Base-by-base conservation (phyloP, 2,888 invertebrate species). In the Cheilosia vulpina region DNA sequence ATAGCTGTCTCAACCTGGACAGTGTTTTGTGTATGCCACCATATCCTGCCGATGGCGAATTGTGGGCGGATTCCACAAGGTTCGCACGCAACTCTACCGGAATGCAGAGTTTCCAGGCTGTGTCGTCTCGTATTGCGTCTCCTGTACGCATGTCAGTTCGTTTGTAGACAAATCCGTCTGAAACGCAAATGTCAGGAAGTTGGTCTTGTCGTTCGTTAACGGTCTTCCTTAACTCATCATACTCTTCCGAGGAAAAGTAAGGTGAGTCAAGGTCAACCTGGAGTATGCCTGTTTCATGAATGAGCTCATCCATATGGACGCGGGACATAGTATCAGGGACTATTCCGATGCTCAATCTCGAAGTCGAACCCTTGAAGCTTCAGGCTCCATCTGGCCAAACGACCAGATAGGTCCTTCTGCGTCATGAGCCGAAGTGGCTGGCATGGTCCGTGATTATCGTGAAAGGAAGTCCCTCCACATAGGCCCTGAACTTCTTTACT, bases 1-100 rank as follows among this genome's bases (percentile, higher is more conserved):
- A 87, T 6, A 41, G 21, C 45, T 50, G 24, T 21, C 11, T 13
- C 3, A 77, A 1, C 2, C 53, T 17, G 34, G 19, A 17, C 47
- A 19, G 11, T 0, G 34, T 38, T 38, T 38, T 47, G 19, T 9
- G n/a, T 0, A 47, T 47, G 9, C 47, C 47, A 6, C 17, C 47
- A 19, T 47, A 19, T 17, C 19, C 47, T 47, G 47, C 19, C 3
- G 47, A 47, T 47, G 47, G 19, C 11, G 34, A 38, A 13, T 38
- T 38, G 34, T 38, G 34, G 11, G 47, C 19, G 9, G 47, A 17
- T 19, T 47, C 47, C 47, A 47, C 47, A 7, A 47, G 17, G 3
- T 17, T 47, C 17, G 11, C 47, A 47, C 47, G 47, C 34, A 38
- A 38, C 34, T 38, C 34, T 3, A 7, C 17, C 19, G 47, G 47